These are phyloP conservation scores for Pampusana beccarii DNA, from an alignment of 2,113 vertebrate genomes.

Conservation along the genomic window DNA sequence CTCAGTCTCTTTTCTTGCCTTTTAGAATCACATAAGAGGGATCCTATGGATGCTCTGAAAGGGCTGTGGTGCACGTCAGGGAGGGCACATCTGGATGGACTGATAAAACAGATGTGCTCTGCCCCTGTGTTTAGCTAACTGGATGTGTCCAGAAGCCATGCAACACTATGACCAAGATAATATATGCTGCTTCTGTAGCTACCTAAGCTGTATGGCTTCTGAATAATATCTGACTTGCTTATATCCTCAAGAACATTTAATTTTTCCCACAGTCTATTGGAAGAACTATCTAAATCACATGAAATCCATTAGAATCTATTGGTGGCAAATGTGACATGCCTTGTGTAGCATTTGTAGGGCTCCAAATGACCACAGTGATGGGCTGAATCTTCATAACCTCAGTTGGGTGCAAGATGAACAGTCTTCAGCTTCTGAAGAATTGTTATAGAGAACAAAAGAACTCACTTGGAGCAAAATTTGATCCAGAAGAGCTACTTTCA, in stretches of 20 bases:
- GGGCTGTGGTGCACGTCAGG: fast-evolving
- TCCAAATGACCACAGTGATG: not conserved
- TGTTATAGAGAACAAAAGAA: not conserved
- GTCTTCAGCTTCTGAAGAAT: not conserved
- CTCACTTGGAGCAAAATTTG: not conserved
- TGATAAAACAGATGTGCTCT: not conserved
- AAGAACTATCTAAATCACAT: not conserved
- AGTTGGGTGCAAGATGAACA: not conserved
- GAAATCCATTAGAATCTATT: not conserved
- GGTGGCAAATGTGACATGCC: not conserved
- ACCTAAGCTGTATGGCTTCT: not conserved
- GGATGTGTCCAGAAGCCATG: not conserved
- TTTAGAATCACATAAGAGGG: not conserved
- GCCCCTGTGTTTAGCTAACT: not conserved
- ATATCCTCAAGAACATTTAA: not conserved
- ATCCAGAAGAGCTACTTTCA: not conserved
- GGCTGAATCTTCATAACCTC: not conserved
- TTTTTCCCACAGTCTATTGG: not conserved
- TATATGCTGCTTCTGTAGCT: not conserved
- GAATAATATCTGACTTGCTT: not conserved
- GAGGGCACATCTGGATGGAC: not conserved
- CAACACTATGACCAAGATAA: not conserved
- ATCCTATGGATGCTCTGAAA: not conserved
- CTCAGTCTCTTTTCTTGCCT: not conserved
- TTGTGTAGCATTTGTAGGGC: not conserved